These are phyloP conservation scores for Chinchilla lanigera DNA, from an alignment of 2,113 vertebrate species.

Conservation along the genomic window DNA sequence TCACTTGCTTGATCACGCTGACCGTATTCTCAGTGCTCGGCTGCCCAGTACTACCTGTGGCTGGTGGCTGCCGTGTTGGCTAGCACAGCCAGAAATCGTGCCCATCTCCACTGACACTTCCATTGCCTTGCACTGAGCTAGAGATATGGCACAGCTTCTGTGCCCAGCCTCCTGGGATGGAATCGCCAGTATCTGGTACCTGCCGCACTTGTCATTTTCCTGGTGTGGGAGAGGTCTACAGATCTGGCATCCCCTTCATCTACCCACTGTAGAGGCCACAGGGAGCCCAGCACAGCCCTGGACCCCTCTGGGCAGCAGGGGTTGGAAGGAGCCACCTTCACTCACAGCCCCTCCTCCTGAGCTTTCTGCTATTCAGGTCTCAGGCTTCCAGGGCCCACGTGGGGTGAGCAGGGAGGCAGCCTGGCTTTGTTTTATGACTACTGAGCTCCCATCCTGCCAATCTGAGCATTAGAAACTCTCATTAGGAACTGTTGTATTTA, in stretches of 20 bases:
- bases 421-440: slow-evolving; percentile 32
- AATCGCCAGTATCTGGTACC: neutral
- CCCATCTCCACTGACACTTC: neutral
- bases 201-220: neutral
- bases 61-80: neutral
- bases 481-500: slow-evolving; percentile 86
- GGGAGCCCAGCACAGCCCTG: neutral
- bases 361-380: neutral
- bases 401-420: neutral
- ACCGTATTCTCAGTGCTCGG: neutral
- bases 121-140: rapidly evolving
- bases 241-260: neutral
- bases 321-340: neutral
- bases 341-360: neutral
- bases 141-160: neutral
- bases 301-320: neutral
- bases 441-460: slow-evolving; percentile 69
- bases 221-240: neutral
- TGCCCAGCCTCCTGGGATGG: neutral
- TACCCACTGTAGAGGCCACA: neutral
- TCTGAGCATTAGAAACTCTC: slow-evolving; percentile 79
- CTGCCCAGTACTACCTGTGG: neutral
- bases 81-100: neutral
- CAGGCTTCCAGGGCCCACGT: neutral
- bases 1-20: neutral